Conservation (phyloP, 2,888 invertebrate species). For the Pegoplata infirma region DNA sequence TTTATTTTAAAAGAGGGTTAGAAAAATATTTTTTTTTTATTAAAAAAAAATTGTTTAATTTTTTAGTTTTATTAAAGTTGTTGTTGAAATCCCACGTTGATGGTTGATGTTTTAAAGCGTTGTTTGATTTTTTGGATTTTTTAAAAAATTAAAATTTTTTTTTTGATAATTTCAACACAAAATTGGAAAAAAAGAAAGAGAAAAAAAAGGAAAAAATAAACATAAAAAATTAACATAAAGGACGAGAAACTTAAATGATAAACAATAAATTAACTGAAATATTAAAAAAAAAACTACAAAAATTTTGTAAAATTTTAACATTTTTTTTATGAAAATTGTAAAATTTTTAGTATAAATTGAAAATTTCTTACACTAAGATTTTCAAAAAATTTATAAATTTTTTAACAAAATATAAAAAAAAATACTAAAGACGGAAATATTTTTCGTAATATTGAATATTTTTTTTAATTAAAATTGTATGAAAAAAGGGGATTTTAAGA, state of each 20-base stretch:
- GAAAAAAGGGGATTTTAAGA: too few relatives aligned
- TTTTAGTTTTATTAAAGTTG: conserved; percentile 15
- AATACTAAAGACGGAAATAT: too few relatives aligned
- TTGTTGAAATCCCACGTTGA: conserved; percentile 19
- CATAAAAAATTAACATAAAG: conserved; percentile 20
- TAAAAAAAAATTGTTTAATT: conserved; percentile 23
- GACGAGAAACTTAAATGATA: conserved; percentile 57
- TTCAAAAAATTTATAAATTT: neutral
- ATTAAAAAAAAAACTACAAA: neutral
- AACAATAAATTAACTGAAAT: conserved; percentile 43
- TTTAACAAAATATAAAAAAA: too few relatives aligned
- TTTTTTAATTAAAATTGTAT: too few relatives aligned
- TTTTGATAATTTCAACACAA: neutral
- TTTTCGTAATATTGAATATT: too few relatives aligned
- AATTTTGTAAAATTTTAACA: neutral
- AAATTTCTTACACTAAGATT: neutral
- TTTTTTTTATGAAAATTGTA: too few relatives aligned
- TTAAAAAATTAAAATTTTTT: neutral
- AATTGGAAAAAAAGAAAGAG: neutral
- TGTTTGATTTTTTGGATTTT: neutral
- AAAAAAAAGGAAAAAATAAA: neutral
- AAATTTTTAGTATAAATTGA: neutral
- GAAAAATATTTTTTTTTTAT: conserved; percentile 16
- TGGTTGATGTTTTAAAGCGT: neutral
- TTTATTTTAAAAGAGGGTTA: conserved; percentile 8